A percentile compares a stretch with the other conserved stretches of the same genome.
Conservation (phyloP, 2,113 vertebrate genomes). For the Prionailurus viverrinus region DNA sequence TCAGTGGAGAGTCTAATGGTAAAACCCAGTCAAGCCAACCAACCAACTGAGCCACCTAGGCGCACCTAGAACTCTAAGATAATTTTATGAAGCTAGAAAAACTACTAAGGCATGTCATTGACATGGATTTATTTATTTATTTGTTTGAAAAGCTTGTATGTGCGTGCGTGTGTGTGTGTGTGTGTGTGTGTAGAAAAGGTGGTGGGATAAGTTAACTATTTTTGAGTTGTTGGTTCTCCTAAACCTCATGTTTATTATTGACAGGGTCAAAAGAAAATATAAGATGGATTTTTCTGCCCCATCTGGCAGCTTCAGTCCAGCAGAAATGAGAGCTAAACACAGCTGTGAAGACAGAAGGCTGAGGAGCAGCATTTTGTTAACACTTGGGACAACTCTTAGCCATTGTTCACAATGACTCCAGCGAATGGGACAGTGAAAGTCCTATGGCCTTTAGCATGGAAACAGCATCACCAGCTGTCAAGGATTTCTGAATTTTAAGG, state of each 20-base stretch:
- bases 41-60: neutral
- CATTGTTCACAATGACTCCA: neutral
- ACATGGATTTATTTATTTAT: neutral
- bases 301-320: neutral
- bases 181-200: neutral
- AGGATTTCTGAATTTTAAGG: neutral
- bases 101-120: neutral
- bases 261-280: neutral
- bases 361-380: neutral
- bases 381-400: neutral
- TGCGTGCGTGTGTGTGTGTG: neutral
- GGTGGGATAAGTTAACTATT: neutral
- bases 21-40: neutral
- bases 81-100: conserved; percentile 4
- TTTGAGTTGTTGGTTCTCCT: neutral
- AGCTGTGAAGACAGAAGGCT: neutral
- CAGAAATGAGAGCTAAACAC: neutral
- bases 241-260: neutral
- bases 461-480: neutral
- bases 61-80: neutral
- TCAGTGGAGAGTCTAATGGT: neutral
- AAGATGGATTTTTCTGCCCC: neutral
- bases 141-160: neutral
- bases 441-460: neutral
- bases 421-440: neutral